These are phyloP conservation scores for Mormyrops boulengeri DNA, from an alignment of 2,797 vertebrate species.

Conservation along the genomic window DNA sequence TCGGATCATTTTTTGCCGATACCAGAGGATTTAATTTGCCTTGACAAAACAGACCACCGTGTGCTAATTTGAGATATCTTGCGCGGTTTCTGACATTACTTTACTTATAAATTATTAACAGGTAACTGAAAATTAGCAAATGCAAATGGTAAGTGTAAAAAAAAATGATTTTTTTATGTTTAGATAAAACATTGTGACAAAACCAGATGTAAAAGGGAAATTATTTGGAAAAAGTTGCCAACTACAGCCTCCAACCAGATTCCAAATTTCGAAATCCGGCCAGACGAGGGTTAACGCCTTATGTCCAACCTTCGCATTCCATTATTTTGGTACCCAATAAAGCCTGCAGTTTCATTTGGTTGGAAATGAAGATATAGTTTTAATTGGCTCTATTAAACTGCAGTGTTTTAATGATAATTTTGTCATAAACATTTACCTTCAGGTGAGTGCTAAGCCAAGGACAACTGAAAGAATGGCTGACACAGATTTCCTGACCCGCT, in stretches of 20 bases:
- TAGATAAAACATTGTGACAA: not conserved
- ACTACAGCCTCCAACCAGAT: not conserved
- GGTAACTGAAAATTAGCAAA: not conserved
- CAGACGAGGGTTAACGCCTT: constrained; percentile 41
- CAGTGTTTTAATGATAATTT: constrained; percentile 65
- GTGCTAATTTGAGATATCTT: not conserved
- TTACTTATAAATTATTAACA: not conserved
- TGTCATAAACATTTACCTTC: constrained; percentile 81
- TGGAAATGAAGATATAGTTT: constrained; percentile 72
- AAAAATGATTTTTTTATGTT: not conserved
- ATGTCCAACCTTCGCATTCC: constrained; percentile 38
- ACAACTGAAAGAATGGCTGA: constrained; percentile 28
- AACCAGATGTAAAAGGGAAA: not conserved
- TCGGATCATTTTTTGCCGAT: not conserved
- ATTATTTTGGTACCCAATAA: constrained; percentile 58
- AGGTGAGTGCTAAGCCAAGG: constrained; percentile 56
- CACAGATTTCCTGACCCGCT: not conserved
- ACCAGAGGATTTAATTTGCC: not conserved
- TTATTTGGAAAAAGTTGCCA: not conserved
- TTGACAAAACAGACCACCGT: not conserved
- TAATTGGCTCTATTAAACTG: constrained; percentile 75
- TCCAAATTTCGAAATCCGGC: not conserved
- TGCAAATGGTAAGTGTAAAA: not conserved
- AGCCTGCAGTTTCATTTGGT: constrained; percentile 58
- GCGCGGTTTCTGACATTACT: not conserved